These are phyloP conservation scores for Bombyx mori DNA, from an alignment of 1,140 invertebrate species.

Conservation along the genomic window ASM3026992v2 NC_085113.1:11773501-11774000, in stretches of 20 bases:
- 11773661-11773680: constrained; percentile 1
- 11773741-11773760: constrained; percentile 24
- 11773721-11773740: constrained; percentile 21
- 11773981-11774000: constrained; percentile 8
- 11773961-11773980: not conserved
- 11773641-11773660: no score
- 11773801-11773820: constrained; percentile 23
- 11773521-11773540: not conserved
- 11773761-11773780: constrained; percentile 10
- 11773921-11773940: constrained; percentile 18
- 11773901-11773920: constrained; percentile 26
- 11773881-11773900: constrained; percentile 21
- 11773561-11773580: no score
- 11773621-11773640: no score
- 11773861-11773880: constrained; percentile 12
- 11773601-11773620: no score
- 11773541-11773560: no score
- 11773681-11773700: constrained; percentile 5
- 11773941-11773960: constrained; percentile 4
- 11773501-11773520: constrained; percentile 11
- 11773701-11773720: no score
- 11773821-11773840: constrained; percentile 26
- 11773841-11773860: constrained; percentile 11
- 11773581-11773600: no score
- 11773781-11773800: not conserved